phyloP scores from a whole-genome alignment of 2,797 vertebrate genomes.

The Florisuga fusca region DNA sequence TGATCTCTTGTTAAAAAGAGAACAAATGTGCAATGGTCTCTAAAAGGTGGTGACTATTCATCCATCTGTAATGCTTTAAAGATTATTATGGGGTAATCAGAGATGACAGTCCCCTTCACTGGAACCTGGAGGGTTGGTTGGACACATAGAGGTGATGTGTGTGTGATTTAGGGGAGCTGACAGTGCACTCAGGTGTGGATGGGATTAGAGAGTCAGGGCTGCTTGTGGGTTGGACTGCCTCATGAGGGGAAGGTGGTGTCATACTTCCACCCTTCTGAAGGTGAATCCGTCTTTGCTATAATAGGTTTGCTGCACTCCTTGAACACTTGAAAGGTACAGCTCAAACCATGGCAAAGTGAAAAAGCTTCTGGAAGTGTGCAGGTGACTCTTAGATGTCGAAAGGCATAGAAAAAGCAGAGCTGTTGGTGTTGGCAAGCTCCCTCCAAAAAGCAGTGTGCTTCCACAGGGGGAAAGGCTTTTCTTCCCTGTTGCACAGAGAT shows the following conservation, averaged over 20 bases:
- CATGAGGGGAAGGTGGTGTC: not conserved
- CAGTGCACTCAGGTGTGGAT: not conserved
- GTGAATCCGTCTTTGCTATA: not conserved
- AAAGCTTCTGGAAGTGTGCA: not conserved
- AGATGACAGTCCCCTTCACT: not conserved
- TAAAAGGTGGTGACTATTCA: not conserved
- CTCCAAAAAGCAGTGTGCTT: not conserved
- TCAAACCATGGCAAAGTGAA: slow-evolving; percentile 4
- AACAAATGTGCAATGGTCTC: not conserved
- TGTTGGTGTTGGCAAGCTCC: not conserved
- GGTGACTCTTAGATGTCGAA: not conserved
- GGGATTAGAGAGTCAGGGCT: not conserved
- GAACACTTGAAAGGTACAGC: not conserved
- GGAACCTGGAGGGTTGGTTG: not conserved
- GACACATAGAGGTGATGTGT: not conserved
- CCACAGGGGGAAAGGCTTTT: not conserved
- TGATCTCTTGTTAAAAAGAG: slow-evolving; percentile 3
- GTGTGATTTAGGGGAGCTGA: not conserved
- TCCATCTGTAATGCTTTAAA: not conserved
- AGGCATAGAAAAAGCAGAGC: not conserved
- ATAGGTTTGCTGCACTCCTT: not conserved
- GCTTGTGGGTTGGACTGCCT: not conserved
- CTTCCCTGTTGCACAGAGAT: not conserved
- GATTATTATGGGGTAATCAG: not conserved
- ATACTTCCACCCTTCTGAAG: not conserved